Evolutionary conservation across 2,797 vertebrate genomes (phyloP).

Genomic region (Acanthurus lineatus): DNA sequence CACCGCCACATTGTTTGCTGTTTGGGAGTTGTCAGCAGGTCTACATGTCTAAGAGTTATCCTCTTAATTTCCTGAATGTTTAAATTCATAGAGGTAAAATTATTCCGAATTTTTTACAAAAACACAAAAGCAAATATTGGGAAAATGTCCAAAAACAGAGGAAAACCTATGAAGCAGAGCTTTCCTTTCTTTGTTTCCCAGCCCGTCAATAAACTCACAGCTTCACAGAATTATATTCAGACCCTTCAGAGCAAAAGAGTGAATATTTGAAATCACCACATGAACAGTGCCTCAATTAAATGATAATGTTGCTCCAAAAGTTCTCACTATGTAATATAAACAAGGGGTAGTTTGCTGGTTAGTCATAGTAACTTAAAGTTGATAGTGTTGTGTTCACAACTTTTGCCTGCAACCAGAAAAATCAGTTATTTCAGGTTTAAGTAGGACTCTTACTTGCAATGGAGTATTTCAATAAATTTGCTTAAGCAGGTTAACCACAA

Average conservation of each 20-base stretch:
- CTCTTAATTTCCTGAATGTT: neutral
- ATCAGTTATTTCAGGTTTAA: neutral
- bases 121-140: neutral
- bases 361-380: neutral
- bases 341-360: neutral
- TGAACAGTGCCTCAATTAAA: neutral
- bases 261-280: neutral
- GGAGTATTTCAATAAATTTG: neutral
- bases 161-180: neutral
- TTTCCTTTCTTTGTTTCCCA: neutral
- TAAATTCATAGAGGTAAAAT: neutral
- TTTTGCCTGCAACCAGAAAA: neutral
- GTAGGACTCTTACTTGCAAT: neutral
- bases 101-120: neutral
- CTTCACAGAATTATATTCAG: neutral
- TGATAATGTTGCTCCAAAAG: neutral
- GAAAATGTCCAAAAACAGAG: neutral
- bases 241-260: neutral
- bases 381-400: neutral
- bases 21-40: no score
- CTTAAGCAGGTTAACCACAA: conserved; percentile 2
- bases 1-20: no score
- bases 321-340: neutral
- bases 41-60: neutral
- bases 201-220: neutral